Evolutionary conservation across 2,113 vertebrate species (phyloP), one percentile per base, ranked within the genome.

Genomic region (Gasterosteus aculeatus): DNA sequence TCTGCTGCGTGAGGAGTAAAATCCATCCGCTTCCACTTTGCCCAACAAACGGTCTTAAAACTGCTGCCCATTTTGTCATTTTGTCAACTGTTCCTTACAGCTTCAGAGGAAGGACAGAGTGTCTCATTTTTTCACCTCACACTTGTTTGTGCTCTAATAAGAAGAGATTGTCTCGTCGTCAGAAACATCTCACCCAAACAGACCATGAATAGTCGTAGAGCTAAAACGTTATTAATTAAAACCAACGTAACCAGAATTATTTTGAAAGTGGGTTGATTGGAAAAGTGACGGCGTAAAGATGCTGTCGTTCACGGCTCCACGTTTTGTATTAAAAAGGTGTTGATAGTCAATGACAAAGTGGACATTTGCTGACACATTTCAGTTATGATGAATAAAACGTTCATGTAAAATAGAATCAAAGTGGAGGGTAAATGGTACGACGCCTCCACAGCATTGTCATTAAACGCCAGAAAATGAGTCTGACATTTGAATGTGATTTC

Each of bases 401-500:
- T 14, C 10, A 63, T 61, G 51, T 64, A 60, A 38, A 31, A 35
- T 2, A 69, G 58, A 53, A 26, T 2, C 41, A 22, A 15, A 0
- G 1, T 64, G 75, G 72, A 4, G 69, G n/a, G 51, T 42, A 71
- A 87, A 1, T 31, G 11, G 53, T 29, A 19, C 66, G 69, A 73
- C 12, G 31, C 22, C 57, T 64, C 31, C 73, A 19, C 58, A 4
- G 31, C 62, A 9, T 42, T 42, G 10, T 51, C 63, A 54, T 57
- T 41, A 75, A 82, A 75, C 75, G 77, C 41, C 71, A 75, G 72
- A 61, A 81, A 85, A 87, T 89, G 1, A 76, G 61, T 83, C 31
- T 90, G 88, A 85, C 86, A 83, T 90, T 86, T 88, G 31, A 46
- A 59, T 47, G 47, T n/a, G 44, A 29, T 33, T 58, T 47, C 16